phyloP scores from a whole-genome alignment of 1,140 invertebrate species.

The Acyrthosiphon pisum region DNA sequence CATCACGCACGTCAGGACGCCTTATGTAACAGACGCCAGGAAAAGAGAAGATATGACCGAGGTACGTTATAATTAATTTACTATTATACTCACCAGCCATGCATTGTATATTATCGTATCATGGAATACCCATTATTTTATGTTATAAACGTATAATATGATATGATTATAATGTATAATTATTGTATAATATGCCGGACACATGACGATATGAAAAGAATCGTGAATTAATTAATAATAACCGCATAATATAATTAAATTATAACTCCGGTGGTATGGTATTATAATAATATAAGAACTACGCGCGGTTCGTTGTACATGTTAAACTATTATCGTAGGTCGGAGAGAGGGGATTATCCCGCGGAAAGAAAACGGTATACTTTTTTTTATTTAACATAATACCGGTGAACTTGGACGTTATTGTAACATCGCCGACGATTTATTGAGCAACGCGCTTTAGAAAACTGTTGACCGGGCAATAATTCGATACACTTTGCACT shows the following conservation, averaged over 20 bases:
- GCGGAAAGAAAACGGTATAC: background rate
- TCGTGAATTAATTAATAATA: conserved; percentile 14
- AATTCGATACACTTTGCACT: conserved; percentile 11
- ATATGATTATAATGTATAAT: conserved; percentile 1
- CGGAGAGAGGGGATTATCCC: too few species aligned
- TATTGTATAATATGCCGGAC: background rate
- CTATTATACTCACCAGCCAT: background rate
- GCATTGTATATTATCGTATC: background rate
- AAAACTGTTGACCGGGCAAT: background rate
- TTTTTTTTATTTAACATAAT: background rate
- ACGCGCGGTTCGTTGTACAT: background rate
- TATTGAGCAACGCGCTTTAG: background rate
- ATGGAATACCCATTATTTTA: background rate
- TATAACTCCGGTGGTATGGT: background rate
- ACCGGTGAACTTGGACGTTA: background rate
- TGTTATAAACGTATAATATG: background rate
- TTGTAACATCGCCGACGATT: background rate
- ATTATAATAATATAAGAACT: background rate
- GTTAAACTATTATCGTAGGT: background rate
- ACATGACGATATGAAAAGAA: conserved; percentile 4
- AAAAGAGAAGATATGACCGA: conserved; percentile 62
- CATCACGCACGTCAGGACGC: conserved; percentile 34
- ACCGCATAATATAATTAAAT: background rate
- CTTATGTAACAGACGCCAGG: conserved; percentile 62
- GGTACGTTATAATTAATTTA: conserved; percentile 48